phyloP scores from a whole-genome alignment of 2,797 vertebrate genomes.

The Hapalemur alaotrensis region DNA sequence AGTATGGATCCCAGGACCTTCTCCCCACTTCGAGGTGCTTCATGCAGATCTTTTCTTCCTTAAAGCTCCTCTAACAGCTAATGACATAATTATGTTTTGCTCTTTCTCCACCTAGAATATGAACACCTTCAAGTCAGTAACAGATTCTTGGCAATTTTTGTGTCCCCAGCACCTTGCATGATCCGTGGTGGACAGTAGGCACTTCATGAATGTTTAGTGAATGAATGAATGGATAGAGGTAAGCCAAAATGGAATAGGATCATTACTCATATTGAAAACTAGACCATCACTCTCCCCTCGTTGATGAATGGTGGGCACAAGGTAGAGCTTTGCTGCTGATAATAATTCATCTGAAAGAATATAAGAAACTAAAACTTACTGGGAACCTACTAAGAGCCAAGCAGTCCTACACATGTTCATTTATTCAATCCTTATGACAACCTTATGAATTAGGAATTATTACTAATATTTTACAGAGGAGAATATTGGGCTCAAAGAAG shows the following conservation, averaged over 20 bases:
- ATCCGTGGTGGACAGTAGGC: background rate
- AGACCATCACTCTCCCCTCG: background rate
- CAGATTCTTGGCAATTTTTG: background rate
- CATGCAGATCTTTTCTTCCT: background rate
- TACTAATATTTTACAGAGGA: slow-evolving; percentile 2
- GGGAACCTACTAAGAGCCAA: background rate
- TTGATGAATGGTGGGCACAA: background rate
- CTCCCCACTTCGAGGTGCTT: background rate
- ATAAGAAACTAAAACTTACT: background rate
- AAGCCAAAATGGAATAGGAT: background rate
- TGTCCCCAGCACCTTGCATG: background rate
- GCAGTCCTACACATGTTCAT: background rate
- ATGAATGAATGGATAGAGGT: background rate
- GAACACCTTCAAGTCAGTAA: background rate
- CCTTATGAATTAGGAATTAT: background rate
- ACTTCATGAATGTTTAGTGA: background rate
- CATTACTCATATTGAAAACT: background rate
- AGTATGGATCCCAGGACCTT: background rate
- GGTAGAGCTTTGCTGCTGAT: background rate
- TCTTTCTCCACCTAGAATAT: background rate
- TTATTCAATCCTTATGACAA: background rate
- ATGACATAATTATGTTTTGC: background rate
- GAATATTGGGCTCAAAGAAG: background rate
- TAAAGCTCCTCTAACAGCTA: background rate
- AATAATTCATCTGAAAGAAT: background rate